Evolutionary conservation across 2,113 vertebrate species (phyloP), one percentile per base, ranked within the genome.

Genomic region (Scomber japonicus): DNA sequence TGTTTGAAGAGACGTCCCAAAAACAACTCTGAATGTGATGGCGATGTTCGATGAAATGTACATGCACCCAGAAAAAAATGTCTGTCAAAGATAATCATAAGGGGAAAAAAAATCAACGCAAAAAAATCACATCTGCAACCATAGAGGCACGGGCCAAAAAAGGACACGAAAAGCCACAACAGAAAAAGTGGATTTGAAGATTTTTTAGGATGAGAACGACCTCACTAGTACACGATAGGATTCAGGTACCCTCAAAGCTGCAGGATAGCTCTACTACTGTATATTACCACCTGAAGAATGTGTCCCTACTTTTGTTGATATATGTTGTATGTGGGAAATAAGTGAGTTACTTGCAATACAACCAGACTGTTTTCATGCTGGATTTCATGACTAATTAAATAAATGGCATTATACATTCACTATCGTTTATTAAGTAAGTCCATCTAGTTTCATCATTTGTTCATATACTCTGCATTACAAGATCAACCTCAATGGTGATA

Each of bases 221-320:
- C 95, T 95, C 91, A 95, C 84, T 65, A 71, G 80, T 63, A 91
- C 87, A 91, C 75, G 77, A 87, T 64, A 72, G 95, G 93, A 87
- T 93, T 95, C 85, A 93, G 94, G 94, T 94, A 93, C 94, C 94
- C 87, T 93, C 94, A 96, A 96, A 95, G 96, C 95, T 97, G 96
- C 95, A 96, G 96, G 90, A 93, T 84, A 93, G 80, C 92, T 78
- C 80, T 55, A 44, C 84, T 78, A 48, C 57, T 62, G 44, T 44
- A 65, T 4, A 19, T 53, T 11, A 14, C 75, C 27, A 70, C 59
- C 60, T 48, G 14, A 1, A 51, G 24, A 57, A 21, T 45, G 48
- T 68, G 68, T 56, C 54, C 27, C 61, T 77, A 68, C 65, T 6
- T 67, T 67, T 68, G 40, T 9, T 65, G 30, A 60, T 60, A 53